These are phyloP conservation scores for Temnothorax ravouxi DNA, from an alignment of 2,888 invertebrate species.

Conservation along the genomic window DNA sequence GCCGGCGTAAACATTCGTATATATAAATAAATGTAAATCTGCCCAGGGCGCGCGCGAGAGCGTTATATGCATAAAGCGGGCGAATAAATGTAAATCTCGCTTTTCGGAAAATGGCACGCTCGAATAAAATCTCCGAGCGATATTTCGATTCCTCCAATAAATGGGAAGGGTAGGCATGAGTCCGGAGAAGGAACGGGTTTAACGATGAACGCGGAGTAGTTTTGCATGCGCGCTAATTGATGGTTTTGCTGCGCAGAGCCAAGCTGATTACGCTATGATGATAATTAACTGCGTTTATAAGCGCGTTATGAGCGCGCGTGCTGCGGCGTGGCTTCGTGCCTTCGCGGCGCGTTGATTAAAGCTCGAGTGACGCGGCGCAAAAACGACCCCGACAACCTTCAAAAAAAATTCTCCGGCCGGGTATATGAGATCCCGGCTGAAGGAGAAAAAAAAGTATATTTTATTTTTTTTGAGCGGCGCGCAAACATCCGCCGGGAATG, in stretches of 20 bases:
- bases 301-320: conserved; percentile 33
- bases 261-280: conserved; percentile 49
- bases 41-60: conserved; percentile 36
- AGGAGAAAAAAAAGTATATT: background rate
- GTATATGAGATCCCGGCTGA: background rate
- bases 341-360: conserved; percentile 48
- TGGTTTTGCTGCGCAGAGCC: conserved; percentile 45
- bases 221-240: conserved; percentile 35
- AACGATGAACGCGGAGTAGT: conserved; percentile 10
- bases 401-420: conserved; percentile 18
- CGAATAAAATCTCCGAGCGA: conserved; percentile 59
- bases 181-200: background rate
- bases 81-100: conserved; percentile 54
- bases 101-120: conserved; percentile 35
- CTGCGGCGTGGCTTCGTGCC: conserved; percentile 11
- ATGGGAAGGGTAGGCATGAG: background rate
- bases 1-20: conserved; percentile 47
- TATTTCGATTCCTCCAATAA: conserved; percentile 29
- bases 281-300: conserved; percentile 55
- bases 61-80: conserved; percentile 42
- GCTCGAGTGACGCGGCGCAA: conserved; percentile 33
- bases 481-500: background rate
- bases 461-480: background rate
- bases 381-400: conserved; percentile 26
- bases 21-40: conserved; percentile 59